These are phyloP conservation scores for Catocala nupta DNA, from an alignment of 2,888 invertebrate genomes.

Conservation along the genomic window DNA sequence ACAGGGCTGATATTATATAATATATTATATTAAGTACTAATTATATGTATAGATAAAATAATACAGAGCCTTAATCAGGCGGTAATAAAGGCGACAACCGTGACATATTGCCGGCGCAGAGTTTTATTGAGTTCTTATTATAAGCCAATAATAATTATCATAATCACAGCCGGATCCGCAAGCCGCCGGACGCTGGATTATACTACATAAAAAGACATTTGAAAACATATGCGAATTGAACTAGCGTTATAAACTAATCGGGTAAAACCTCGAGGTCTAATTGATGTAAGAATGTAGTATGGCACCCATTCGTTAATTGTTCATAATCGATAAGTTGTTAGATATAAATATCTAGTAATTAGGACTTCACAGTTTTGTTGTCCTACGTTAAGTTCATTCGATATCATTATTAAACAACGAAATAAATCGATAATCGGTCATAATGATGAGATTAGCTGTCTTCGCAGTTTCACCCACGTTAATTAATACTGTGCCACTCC, in stretches of 20 bases:
- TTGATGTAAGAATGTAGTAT: background rate
- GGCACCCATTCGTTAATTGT: background rate
- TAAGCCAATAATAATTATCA: constrained; percentile 73
- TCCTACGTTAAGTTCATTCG: too few species aligned
- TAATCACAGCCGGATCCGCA: constrained; percentile 69
- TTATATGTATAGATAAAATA: too few species aligned
- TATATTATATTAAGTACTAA: too few species aligned
- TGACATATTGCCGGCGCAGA: constrained; percentile 74
- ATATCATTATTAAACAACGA: too few species aligned
- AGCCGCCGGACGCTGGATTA: constrained; percentile 53
- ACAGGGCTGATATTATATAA: too few species aligned
- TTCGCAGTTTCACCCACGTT: too few species aligned
- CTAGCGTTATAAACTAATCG: background rate
- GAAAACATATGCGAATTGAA: background rate
- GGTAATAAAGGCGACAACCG: constrained; percentile 65
- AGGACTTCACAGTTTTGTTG: too few species aligned
- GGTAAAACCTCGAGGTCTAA: background rate
- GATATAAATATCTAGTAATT: background rate
- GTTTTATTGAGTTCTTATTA: constrained; percentile 77
- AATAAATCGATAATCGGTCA: too few species aligned
- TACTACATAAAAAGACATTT: constrained; percentile 12
- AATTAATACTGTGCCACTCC: too few species aligned
- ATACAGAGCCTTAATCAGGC: constrained; percentile 55
- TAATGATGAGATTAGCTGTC: too few species aligned
- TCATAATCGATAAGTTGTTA: background rate